Evolutionary conservation across 2,888 invertebrate species (phyloP).

Genomic region (Rhamphomyia laevipes): DNA sequence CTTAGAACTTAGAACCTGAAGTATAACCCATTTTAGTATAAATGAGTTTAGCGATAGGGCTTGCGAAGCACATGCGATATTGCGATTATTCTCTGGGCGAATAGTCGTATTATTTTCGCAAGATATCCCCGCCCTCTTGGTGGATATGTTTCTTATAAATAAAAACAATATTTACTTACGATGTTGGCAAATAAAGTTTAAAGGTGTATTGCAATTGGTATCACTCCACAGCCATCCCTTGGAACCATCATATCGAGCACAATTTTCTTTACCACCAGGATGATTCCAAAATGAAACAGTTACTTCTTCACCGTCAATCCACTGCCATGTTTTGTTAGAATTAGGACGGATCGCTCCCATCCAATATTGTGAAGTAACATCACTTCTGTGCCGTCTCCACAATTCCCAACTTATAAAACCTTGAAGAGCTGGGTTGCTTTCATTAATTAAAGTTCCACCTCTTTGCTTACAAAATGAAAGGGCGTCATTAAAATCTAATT

Average conservation of each 20-base stretch:
- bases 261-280: constrained; percentile 71
- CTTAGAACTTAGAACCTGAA: too few species aligned
- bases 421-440: constrained; percentile 86
- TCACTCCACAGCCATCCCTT: constrained; percentile 94
- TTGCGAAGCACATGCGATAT: too few species aligned
- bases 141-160: too few species aligned
- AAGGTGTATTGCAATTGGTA: constrained; percentile 69
- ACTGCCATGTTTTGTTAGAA: constrained; percentile 70
- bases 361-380: constrained; percentile 88
- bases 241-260: constrained; percentile 82
- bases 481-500: constrained; percentile 66
- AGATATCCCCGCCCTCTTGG: too few species aligned
- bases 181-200: constrained; percentile 89
- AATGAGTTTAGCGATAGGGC: too few species aligned
- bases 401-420: constrained; percentile 92
- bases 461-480: constrained; percentile 66
- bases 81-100: too few species aligned
- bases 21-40: too few species aligned
- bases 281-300: constrained; percentile 87
- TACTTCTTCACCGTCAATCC: constrained; percentile 80
- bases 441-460: constrained; percentile 77
- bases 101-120: too few species aligned
- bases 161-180: constrained; percentile 53
- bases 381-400: constrained; percentile 82
- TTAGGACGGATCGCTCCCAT: constrained; percentile 84